These are phyloP conservation scores for Ophion ventricosus DNA, from an alignment of 2,888 invertebrate genomes.

Conservation along the genomic window DNA sequence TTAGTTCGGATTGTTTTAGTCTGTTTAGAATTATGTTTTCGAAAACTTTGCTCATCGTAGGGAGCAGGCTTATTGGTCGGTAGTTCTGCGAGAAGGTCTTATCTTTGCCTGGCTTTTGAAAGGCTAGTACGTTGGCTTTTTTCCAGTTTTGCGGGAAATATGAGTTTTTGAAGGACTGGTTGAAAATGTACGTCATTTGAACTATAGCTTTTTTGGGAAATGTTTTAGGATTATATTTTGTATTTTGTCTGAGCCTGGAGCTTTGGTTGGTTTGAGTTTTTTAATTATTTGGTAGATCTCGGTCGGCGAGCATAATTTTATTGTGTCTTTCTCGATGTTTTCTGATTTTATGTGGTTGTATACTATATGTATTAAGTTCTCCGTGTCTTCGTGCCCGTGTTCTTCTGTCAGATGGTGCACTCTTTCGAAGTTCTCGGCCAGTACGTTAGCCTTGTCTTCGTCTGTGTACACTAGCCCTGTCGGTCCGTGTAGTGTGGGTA, in stretches of 20 bases:
- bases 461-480: neutral
- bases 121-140: neutral
- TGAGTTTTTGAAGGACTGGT: neutral
- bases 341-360: neutral
- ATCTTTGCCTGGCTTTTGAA: slow-evolving; percentile 14
- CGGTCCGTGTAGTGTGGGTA: slow-evolving; percentile 1
- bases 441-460: neutral
- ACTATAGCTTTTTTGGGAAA: slow-evolving; percentile 2
- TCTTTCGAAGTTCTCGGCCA: slow-evolving; percentile 6
- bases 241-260: slow-evolving; percentile 1
- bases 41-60: neutral
- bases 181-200: neutral
- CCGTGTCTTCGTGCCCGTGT: neutral
- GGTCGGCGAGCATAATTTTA: neutral
- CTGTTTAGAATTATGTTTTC: slow-evolving; percentile 8
- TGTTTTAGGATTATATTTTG: slow-evolving; percentile 8
- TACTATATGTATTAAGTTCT: neutral
- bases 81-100: neutral
- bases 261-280: slow-evolving; percentile 10
- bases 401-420: slow-evolving; percentile 1
- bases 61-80: slow-evolving; percentile 13
- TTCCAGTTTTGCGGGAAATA: neutral
- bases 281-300: slow-evolving; percentile 5
- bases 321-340: neutral
- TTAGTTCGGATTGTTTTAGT: neutral